Percentiles rank a stretch among this genome's conserved stretches.
Conservation (phyloP, 2,113 vertebrate species). For the Hemichromis elongatus region DNA sequence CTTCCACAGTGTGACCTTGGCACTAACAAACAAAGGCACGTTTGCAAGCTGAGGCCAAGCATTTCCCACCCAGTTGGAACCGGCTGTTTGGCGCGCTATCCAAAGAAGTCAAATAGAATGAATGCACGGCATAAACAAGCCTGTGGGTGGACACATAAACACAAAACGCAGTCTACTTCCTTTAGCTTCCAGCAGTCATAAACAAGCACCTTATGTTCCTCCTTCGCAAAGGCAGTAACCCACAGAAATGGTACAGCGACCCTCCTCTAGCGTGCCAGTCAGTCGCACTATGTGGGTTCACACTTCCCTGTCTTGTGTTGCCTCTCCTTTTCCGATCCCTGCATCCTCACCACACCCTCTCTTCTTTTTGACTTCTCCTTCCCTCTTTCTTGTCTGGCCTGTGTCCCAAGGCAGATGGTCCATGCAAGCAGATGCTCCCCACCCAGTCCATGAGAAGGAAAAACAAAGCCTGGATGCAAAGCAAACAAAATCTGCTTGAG, state of each 20-base stretch:
- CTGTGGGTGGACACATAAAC: constrained; percentile 39
- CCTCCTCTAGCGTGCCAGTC: background rate
- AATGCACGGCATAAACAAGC: constrained; percentile 52
- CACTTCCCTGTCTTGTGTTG: background rate
- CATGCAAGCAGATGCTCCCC: constrained; percentile 60
- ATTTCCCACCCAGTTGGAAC: constrained; percentile 16
- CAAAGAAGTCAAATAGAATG: constrained; percentile 29
- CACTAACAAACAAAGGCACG: background rate
- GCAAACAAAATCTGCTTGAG: constrained; percentile 57
- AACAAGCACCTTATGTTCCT: constrained; percentile 44
- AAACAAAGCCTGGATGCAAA: constrained; percentile 49
- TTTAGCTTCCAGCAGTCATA: constrained; percentile 23
- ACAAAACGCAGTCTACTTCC: constrained; percentile 28
- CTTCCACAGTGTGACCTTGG: constrained; percentile 14
- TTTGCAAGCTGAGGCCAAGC: constrained; percentile 14
- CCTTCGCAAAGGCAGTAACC: background rate
- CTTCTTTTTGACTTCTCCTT: background rate
- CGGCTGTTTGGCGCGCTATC: constrained; percentile 14
- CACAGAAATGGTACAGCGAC: background rate
- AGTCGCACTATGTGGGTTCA: background rate
- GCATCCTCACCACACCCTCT: background rate
- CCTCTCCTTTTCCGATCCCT: background rate
- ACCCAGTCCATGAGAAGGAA: constrained; percentile 28
- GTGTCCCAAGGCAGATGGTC: constrained; percentile 62
- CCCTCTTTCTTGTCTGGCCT: constrained; percentile 54